phyloP scores from a whole-genome alignment of 2,888 invertebrate species.

The Nineta flava region DNA sequence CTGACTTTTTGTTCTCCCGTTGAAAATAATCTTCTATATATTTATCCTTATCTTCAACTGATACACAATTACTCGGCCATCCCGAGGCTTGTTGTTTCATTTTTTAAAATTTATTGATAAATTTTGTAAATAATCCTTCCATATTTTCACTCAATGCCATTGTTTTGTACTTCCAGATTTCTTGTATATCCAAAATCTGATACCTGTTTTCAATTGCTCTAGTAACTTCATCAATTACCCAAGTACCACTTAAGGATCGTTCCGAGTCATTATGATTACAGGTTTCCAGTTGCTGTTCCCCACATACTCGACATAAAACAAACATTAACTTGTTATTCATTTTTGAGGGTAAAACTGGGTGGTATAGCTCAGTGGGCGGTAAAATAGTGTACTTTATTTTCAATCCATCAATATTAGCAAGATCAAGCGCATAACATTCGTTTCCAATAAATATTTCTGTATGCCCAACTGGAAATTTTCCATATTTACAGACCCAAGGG shows the following conservation, averaged over 20 bases:
- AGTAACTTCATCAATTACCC: slow-evolving; percentile 20
- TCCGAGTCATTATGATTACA: slow-evolving; percentile 21
- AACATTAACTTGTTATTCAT: slow-evolving; percentile 20
- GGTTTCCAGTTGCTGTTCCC: slow-evolving; percentile 13
- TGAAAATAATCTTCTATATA: slow-evolving; percentile 11
- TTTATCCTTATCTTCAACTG: slow-evolving; percentile 7
- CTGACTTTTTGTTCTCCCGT: slow-evolving; percentile 9
- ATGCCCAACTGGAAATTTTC: slow-evolving; percentile 16
- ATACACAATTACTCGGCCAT: slow-evolving; percentile 15
- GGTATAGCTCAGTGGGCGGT: too few relatives aligned
- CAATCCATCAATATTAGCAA: neutral
- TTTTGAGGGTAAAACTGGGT: slow-evolving; percentile 17
- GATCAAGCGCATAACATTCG: neutral
- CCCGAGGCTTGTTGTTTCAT: slow-evolving; percentile 17
- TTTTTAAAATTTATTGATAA: slow-evolving; percentile 20
- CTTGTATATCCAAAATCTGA: slow-evolving; percentile 17
- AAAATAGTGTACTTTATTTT: too few relatives aligned
- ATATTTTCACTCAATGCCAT: slow-evolving; percentile 13
- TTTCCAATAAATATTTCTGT: slow-evolving; percentile 14
- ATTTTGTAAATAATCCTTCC: slow-evolving; percentile 19
- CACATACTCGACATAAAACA: slow-evolving; percentile 20
- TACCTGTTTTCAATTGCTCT: slow-evolving; percentile 20
- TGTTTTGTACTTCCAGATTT: slow-evolving; percentile 20
- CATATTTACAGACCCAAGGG: slow-evolving; percentile 17
- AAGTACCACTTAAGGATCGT: slow-evolving; percentile 14